Base-by-base conservation (phyloP, 2,113 vertebrate species). In the Gymnarchus niloticus region DNA sequence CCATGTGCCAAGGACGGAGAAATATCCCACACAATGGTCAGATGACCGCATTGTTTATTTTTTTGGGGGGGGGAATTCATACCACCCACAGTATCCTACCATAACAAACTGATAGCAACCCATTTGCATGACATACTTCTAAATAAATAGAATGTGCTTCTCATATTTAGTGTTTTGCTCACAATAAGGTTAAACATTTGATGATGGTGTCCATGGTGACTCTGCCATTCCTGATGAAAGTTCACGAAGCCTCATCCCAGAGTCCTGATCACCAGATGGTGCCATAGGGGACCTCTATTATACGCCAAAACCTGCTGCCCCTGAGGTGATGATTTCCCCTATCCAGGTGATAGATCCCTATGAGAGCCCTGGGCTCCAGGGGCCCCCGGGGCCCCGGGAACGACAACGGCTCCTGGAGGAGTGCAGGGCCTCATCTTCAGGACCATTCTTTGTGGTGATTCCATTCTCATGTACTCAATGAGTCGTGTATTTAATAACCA, bases 401-500 rank as follows among this genome's bases (percentile, higher is more conserved):
- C 92, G 94, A 81, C 88, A 89, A 84, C 89, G 91, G 65, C 88
- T 95, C 54, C 91, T 96, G 65, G 86, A 92, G 81, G 91, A 94
- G 76, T 95, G 94, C 89, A 91, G 92, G 83, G 78, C 88, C 54
- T 93, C 81, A 48, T 95, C 95, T 0, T 84, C 88, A 2, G 95
- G 95, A 12, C 94, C 94, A 1, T 96, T 92, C 91, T 90, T 95
- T 90, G 91, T 96, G 94, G 95, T 96, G 89, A 93, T 85, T 89
- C 33, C 77, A 69, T 48, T 54, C 6, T 1, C 52, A 25, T 56
- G n/a, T 56, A 46, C 41, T 37, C 14, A 59, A 59, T 28, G 69
- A 3, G 56, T 56, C 2, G 19, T 81, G 17, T 59, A 12, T 81
- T 25, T 28, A 33, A 21, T 41, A 33, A 69, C 46, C 3, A 77